phyloP scores from a whole-genome alignment of 2,888 invertebrate species.

The Dolomedes plantarius region DNA sequence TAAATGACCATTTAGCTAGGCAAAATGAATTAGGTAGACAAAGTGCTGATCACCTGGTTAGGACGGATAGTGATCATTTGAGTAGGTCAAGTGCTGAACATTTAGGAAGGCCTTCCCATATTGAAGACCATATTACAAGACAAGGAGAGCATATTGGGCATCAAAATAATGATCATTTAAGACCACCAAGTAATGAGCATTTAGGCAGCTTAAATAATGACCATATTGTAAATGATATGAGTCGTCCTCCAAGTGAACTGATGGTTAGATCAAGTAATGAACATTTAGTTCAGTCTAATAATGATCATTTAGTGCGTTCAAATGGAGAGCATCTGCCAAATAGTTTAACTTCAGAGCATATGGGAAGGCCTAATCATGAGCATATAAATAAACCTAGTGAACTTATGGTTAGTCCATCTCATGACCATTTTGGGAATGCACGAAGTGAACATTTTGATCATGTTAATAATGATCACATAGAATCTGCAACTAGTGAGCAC shows the following conservation, averaged over 20 bases:
- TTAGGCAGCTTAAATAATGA: slow-evolving; percentile 58
- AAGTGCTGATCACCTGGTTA: slow-evolving; percentile 37
- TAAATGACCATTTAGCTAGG: slow-evolving; percentile 36
- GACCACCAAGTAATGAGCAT: slow-evolving; percentile 47
- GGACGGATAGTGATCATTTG: slow-evolving; percentile 43
- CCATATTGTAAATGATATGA: slow-evolving; percentile 58
- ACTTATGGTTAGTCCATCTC: slow-evolving; percentile 42
- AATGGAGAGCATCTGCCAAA: slow-evolving; percentile 45
- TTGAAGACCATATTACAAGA: slow-evolving; percentile 46
- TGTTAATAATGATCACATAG: slow-evolving; percentile 52
- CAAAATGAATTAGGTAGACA: slow-evolving; percentile 9
- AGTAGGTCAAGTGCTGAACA: slow-evolving; percentile 36
- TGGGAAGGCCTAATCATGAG: slow-evolving; percentile 53
- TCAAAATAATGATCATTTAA: slow-evolving; percentile 40
- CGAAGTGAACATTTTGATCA: slow-evolving; percentile 55
- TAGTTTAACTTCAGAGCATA: slow-evolving; percentile 24
- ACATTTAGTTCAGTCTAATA: slow-evolving; percentile 37
- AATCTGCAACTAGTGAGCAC: slow-evolving; percentile 40
- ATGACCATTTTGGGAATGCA: slow-evolving; percentile 53
- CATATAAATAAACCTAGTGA: slow-evolving; percentile 49
- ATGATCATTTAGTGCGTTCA: slow-evolving; percentile 53
- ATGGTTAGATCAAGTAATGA: slow-evolving; percentile 40
- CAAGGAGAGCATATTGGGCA: slow-evolving; percentile 40
- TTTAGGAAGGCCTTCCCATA: slow-evolving; percentile 34
- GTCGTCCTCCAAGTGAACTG: slow-evolving; percentile 42